phyloP scores from a whole-genome alignment of 2,797 vertebrate species.

The Taenioides sp. region DNA sequence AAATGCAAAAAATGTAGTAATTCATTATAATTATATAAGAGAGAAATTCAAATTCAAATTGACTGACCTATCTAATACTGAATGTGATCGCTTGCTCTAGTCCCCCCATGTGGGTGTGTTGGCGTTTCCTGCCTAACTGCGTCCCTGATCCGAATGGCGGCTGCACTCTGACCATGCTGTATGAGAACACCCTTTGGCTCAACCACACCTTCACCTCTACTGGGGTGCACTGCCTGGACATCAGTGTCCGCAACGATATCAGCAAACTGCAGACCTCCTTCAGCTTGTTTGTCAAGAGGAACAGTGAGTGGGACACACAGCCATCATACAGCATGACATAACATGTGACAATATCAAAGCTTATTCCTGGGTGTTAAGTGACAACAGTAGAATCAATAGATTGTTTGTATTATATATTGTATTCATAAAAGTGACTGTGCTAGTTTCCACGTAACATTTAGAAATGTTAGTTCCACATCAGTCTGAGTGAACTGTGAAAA shows the following conservation, averaged over 20 bases:
- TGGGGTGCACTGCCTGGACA: constrained; percentile 84
- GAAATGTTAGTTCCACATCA: constrained; percentile 45
- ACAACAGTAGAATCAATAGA: neutral
- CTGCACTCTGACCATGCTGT: constrained; percentile 80
- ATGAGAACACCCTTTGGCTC: constrained; percentile 77
- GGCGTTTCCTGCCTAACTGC: constrained; percentile 84
- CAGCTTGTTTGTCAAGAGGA: constrained; percentile 76
- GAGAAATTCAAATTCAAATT: no score
- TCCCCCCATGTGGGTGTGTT: constrained; percentile 86
- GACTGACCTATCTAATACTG: neutral
- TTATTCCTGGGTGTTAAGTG: neutral
- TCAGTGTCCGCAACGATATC: constrained; percentile 80
- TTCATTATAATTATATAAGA: no score
- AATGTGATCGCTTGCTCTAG: constrained; percentile 52
- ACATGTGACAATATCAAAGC: neutral
- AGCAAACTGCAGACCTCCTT: constrained; percentile 82
- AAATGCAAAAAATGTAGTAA: no score
- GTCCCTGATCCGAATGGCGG: constrained; percentile 58
- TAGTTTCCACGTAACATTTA: constrained; percentile 26
- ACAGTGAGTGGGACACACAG: constrained; percentile 68
- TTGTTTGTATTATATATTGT: no score
- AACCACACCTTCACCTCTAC: constrained; percentile 79
- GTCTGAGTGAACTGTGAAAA: constrained; percentile 15
- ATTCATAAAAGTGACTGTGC: neutral
- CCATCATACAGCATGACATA: constrained; percentile 9